phyloP scores from a whole-genome alignment of 2,113 vertebrate species.

The Calypte anna region DNA sequence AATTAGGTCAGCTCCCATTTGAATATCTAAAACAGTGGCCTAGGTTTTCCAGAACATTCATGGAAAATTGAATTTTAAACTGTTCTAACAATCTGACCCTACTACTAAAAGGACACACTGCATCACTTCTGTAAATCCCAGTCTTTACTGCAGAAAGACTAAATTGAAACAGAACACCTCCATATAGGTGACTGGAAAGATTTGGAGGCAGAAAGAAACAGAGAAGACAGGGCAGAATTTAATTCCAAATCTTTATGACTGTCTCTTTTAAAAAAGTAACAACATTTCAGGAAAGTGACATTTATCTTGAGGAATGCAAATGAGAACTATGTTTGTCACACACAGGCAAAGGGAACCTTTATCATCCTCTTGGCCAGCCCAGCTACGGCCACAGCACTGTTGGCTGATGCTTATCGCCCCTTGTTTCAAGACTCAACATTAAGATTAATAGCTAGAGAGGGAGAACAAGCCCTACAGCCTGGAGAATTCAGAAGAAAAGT shows the following conservation, averaged over 20 bases:
- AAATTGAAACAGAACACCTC: neutral
- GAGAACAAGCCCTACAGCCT: neutral
- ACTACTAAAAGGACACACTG: neutral
- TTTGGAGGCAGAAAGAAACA: neutral
- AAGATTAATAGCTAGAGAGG: neutral
- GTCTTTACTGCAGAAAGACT: neutral
- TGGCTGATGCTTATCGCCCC: neutral
- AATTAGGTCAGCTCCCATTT: conserved; percentile 34
- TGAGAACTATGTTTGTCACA: neutral
- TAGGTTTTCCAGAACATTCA: neutral
- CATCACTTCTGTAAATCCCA: neutral
- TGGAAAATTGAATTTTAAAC: conserved; percentile 2
- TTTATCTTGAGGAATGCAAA: neutral
- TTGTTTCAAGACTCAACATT: neutral
- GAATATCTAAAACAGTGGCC: neutral
- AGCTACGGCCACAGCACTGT: neutral
- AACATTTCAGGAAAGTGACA: neutral
- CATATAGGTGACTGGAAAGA: neutral
- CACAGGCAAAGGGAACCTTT: neutral
- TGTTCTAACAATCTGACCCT: conserved; percentile 6
- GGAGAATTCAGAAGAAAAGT: conserved; percentile 2
- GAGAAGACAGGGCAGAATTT: neutral
- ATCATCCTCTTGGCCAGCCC: neutral
- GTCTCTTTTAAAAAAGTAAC: neutral
- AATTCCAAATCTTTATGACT: neutral